Base-by-base conservation (phyloP, 2,888 invertebrate species). In the Ochlodes sylvanus region DNA sequence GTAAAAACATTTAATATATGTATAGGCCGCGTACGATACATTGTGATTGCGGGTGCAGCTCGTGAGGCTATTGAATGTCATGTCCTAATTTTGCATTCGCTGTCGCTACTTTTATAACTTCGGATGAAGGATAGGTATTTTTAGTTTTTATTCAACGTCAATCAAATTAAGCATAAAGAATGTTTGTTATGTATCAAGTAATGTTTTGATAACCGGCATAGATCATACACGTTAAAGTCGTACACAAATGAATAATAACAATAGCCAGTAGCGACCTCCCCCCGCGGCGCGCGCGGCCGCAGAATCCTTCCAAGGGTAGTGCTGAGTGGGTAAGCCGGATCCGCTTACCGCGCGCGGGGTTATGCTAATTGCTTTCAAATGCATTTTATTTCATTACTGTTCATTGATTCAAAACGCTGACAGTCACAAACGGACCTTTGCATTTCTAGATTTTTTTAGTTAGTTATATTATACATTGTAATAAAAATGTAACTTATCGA, bases 291-390 rank as follows among this genome's bases (percentile, higher is more conserved):
- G 62, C 55, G n/a, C 38, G 52, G 27, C 47, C 72, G 75, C 77
- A 75, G 86, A 87, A 87, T 85, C 86, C 86, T 79, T 86, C 82
- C 83, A 87, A 86, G 67, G 76, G 61, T 14, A 69, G 63, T 71
- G 75, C 69, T 70, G 72, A 72, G 66, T 62, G 61, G 63, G 71
- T 69, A 69, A 0, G 9, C 17, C 41, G 21, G 50, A 50, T 34
- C 50, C 17, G 41, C 21, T 41, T 38, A 5, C 42, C 42, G 42
- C 42, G 5, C n/a, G 12, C 42, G 6, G 42, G n/a, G 10, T 42
- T 14, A 42, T 14, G 12, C 42, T n/a, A n/a, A n/a, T 42, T 42
- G 42, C n/a, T 42, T 42, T 14, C 42, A 6, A 14, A 42, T 42
- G n/a, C 42, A 42, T n/a, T 42, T n/a, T n/a, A n/a, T 42, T 42